These are phyloP conservation scores for Ophonus ardosiacus DNA, from an alignment of 2,888 invertebrate species.

Conservation along the genomic window DNA sequence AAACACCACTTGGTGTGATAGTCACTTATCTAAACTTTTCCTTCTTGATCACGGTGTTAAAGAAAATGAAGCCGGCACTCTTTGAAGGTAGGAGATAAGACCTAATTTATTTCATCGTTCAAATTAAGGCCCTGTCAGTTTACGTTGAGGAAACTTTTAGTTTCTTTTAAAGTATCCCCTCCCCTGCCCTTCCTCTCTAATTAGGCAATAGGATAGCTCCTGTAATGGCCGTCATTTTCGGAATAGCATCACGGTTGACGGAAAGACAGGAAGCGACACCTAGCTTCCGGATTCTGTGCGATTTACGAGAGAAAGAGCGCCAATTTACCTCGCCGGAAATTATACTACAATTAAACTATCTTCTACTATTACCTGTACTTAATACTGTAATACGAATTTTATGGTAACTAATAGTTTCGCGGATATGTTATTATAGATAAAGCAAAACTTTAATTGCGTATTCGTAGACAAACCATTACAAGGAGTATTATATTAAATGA, in stretches of 20 bases:
- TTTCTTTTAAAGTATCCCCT: slow-evolving; percentile 64
- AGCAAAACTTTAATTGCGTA: neutral
- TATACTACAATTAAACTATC: neutral
- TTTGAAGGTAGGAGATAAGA: slow-evolving; percentile 66
- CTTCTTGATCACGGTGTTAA: slow-evolving; percentile 61
- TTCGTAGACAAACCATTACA: neutral
- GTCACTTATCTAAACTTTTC: slow-evolving; percentile 61
- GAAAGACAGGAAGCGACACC: slow-evolving; percentile 65
- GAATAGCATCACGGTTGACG: slow-evolving; percentile 66
- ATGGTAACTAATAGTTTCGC: neutral
- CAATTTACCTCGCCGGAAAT: slow-evolving; percentile 4
- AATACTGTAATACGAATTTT: neutral
- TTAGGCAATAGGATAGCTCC: slow-evolving; percentile 67
- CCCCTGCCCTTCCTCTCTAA: slow-evolving; percentile 62
- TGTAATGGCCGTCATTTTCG: slow-evolving; percentile 67
- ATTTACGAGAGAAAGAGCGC: neutral
- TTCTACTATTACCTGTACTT: neutral
- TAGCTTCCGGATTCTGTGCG: slow-evolving; percentile 31
- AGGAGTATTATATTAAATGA: neutral
- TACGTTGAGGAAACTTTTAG: slow-evolving; percentile 66
- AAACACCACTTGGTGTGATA: slow-evolving; percentile 60
- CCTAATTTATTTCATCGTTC: slow-evolving; percentile 68
- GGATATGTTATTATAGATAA: neutral
- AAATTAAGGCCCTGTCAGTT: slow-evolving; percentile 67
- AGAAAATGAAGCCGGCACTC: slow-evolving; percentile 65